Conservation (phyloP, 2,888 invertebrate genomes). For the Eupithecia subfuscata region DNA sequence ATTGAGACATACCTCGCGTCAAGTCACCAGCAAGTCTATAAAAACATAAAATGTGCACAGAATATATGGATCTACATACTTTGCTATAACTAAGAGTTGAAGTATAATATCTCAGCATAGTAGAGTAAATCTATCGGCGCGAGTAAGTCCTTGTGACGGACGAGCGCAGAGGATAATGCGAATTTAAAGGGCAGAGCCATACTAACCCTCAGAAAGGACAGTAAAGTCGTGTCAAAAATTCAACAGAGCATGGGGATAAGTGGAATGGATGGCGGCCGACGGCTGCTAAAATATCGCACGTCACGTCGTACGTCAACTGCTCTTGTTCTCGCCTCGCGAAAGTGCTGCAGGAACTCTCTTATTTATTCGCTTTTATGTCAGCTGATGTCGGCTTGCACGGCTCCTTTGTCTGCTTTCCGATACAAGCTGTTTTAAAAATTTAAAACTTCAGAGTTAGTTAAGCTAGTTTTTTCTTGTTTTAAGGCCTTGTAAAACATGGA, state of each 20-base stretch:
- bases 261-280: conserved; percentile 79
- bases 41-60: not conserved
- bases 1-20: not conserved
- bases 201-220: conserved; percentile 78
- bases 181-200: conserved; percentile 75
- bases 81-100: not conserved
- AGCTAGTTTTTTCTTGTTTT: not conserved
- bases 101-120: conserved; percentile 2
- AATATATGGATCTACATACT: not conserved
- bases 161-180: conserved; percentile 66
- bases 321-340: conserved; percentile 71
- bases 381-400: conserved; percentile 56
- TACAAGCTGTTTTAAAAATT: conserved; percentile 49
- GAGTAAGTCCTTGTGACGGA: conserved; percentile 53
- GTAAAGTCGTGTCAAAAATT: conserved; percentile 80
- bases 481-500: not conserved
- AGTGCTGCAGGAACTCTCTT: conserved; percentile 79
- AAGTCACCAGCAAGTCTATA: not conserved
- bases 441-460: not conserved
- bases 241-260: conserved; percentile 80
- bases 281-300: conserved; percentile 81
- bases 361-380: conserved; percentile 81
- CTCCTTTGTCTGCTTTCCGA: conserved; percentile 73
- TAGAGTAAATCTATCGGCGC: conserved; percentile 45
- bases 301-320: conserved; percentile 83